Conservation (phyloP, 2,888 invertebrate genomes). For the Podabrus alpinus region DNA sequence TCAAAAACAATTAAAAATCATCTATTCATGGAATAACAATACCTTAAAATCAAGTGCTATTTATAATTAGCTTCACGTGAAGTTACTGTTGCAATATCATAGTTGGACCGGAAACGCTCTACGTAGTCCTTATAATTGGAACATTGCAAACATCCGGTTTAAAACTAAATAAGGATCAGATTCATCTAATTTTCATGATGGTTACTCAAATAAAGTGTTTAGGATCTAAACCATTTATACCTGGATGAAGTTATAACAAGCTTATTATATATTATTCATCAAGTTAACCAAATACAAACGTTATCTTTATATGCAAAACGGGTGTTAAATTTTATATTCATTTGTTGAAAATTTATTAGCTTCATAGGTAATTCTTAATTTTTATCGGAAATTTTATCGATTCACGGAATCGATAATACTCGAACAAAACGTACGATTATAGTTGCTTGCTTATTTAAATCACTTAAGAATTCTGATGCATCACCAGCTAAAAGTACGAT, state of each 20-base stretch:
- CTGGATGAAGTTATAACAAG: neutral
- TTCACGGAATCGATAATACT: too few relatives aligned
- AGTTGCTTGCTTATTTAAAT: too few relatives aligned
- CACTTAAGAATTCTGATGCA: too few relatives aligned
- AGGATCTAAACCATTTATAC: neutral
- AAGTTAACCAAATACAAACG: neutral
- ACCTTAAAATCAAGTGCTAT: neutral
- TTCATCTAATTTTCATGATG: slow-evolving; percentile 13
- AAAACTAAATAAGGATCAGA: slow-evolving; percentile 15
- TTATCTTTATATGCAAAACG: neutral
- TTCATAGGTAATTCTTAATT: too few relatives aligned
- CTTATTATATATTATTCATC: neutral
- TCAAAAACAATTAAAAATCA: neutral
- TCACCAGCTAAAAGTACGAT: too few relatives aligned
- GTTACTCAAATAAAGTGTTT: neutral
- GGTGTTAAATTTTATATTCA: too few relatives aligned
- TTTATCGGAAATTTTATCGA: too few relatives aligned
- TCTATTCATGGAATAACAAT: neutral
- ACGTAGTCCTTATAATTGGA: slow-evolving; percentile 23
- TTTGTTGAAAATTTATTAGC: too few relatives aligned
- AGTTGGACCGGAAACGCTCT: slow-evolving; percentile 21
- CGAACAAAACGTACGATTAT: too few relatives aligned
- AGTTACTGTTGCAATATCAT: neutral
- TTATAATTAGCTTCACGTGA: neutral
- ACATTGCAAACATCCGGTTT: slow-evolving; percentile 27